Conservation (phyloP, 2,888 invertebrate genomes). For the Perizoma affinitatum region DNA sequence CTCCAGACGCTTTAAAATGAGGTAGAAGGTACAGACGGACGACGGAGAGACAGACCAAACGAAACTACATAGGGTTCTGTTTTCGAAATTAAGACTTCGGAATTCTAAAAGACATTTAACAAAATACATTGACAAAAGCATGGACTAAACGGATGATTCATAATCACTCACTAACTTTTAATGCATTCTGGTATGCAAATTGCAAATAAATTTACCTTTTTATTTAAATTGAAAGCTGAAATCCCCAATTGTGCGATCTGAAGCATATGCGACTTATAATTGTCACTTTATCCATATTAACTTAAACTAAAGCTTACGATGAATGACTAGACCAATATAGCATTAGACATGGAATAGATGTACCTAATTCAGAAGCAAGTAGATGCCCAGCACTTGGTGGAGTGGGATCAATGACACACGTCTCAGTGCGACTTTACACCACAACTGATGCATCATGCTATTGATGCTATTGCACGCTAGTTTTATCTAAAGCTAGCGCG, state of each 20-base stretch:
- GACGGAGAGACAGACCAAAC: too few species aligned
- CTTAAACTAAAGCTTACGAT: background rate
- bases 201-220: too few species aligned
- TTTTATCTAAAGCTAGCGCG: constrained; percentile 15
- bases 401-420: constrained; percentile 29
- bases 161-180: too few species aligned
- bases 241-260: background rate
- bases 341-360: background rate
- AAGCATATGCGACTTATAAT: background rate
- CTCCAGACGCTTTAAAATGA: too few species aligned
- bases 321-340: constrained; percentile 1
- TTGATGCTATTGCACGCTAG: constrained; percentile 20
- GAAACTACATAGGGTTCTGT: too few species aligned
- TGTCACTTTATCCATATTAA: background rate
- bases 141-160: too few species aligned
- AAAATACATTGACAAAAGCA: too few species aligned
- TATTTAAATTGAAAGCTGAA: too few species aligned
- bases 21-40: too few species aligned
- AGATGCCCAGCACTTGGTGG: constrained; percentile 11
- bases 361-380: constrained; percentile 9
- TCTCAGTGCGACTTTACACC: constrained; percentile 22
- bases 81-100: too few species aligned
- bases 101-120: too few species aligned
- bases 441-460: constrained; percentile 23
- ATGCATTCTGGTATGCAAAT: too few species aligned